Conservation (phyloP, 2,797 vertebrate genomes). For the Platyrinchus mystaceus region DNA sequence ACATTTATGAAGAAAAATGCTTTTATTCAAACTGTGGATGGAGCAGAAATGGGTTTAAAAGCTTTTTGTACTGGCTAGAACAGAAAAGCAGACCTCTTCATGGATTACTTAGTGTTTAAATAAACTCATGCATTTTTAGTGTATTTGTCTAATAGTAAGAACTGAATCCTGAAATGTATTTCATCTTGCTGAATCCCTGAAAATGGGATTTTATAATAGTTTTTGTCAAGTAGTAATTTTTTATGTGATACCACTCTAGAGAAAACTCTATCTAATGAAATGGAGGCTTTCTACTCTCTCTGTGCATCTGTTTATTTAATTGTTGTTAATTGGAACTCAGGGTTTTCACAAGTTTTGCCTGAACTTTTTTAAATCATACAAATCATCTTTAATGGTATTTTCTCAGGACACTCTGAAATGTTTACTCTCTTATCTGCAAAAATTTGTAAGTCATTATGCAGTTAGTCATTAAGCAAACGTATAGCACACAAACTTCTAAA, state of each 20-base stretch:
- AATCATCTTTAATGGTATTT: background rate
- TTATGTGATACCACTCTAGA: conserved; percentile 14
- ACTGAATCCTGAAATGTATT: conserved; percentile 27
- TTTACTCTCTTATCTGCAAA: conserved; percentile 24
- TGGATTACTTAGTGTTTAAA: background rate
- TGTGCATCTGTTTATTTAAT: background rate
- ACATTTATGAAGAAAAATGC: background rate
- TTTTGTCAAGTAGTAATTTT: conserved; percentile 38
- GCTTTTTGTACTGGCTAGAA: background rate
- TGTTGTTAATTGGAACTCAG: background rate
- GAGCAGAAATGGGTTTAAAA: conserved; percentile 14
- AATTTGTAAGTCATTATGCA: background rate
- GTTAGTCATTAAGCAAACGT: background rate
- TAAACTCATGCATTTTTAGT: conserved; percentile 11
- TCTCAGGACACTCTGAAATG: background rate
- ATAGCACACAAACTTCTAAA: background rate
- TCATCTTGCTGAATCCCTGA: background rate
- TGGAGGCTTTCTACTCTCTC: background rate
- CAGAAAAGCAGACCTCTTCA: background rate
- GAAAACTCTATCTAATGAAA: background rate
- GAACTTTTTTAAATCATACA: background rate
- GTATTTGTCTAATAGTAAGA: conserved; percentile 42
- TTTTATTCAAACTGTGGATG: background rate
- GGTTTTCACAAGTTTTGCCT: background rate
- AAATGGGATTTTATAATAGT: background rate